Evolutionary conservation across 2,888 invertebrate genomes (phyloP), one percentile per base, ranked within the genome.

Genomic region (Agonum fuliginosum): DNA sequence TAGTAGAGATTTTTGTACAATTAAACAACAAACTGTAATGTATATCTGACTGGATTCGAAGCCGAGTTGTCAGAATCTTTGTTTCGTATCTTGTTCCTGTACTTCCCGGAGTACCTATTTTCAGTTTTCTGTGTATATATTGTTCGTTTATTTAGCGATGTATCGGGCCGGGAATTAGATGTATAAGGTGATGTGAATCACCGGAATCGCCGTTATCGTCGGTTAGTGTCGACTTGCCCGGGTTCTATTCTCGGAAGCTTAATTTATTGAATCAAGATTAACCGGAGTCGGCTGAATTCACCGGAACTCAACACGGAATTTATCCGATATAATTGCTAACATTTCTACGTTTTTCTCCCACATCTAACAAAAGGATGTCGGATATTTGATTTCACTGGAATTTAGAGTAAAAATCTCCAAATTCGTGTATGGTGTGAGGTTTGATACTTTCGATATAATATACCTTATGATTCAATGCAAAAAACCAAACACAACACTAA

Each of bases 251-350:
- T 67, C 67, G 67, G 67, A 67, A 67, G 67, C 41, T 37, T 67
- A 67, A 67, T 67, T 43, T 67, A 67, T 67, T 67, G 67, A 67
- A 67, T 67, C 67, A 67, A 37, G 67, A 67, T 67, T 41, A 67
- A 67, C 41, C 41, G 22, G 30, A 54, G 54, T 22, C 24, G n/a
- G 54, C 20, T 12, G 37, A 8, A n/a, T 8, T n/a, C 37, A 27
- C 58, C 58, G 58, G 58, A 62, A 62, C 58, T 67, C n/a, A 67
- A 22, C 37, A 67, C 43, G 41, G 67, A 67, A 67, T 67, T 67
- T 10, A 19, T 67, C 41, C 22, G 43, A 67, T 67, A 67, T 67
- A 67, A 67, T 67, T 67, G 41, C 37, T 41, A 37, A 34, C 41
- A 37, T 62, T 62, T 62, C 30, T 62, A n/a, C 30, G 30, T 62